Percentiles rank a stretch among this genome's conserved stretches.
These are phyloP conservation scores for Nicator chloris DNA, from an alignment of 2,113 vertebrate genomes.

Conservation along the genomic window DNA sequence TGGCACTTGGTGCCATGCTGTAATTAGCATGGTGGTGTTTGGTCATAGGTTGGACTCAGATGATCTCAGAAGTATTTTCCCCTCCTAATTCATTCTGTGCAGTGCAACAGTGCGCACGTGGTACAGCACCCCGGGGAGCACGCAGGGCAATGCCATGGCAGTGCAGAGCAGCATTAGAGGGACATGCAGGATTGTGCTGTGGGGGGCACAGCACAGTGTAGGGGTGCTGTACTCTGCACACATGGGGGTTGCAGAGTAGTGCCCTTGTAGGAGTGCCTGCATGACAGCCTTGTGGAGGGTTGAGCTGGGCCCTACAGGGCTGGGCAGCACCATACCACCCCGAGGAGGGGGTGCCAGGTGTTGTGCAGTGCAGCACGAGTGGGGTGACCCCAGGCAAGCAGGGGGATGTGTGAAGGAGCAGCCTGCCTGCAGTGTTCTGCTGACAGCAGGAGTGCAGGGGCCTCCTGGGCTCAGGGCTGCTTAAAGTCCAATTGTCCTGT, in stretches of 20 bases:
- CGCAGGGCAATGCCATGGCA: neutral
- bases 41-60: neutral
- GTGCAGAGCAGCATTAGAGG: neutral
- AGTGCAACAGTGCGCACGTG: neutral
- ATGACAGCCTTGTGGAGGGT: neutral
- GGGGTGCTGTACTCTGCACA: neutral
- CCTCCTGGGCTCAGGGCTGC: neutral
- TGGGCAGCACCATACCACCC: neutral
- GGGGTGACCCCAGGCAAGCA: fast-evolving
- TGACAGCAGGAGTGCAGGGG: neutral
- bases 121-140: neutral
- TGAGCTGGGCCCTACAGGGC: neutral
- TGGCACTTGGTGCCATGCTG: neutral
- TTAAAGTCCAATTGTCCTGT: neutral
- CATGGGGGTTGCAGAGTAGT: fast-evolving
- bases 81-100: neutral
- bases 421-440: neutral
- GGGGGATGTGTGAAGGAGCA: neutral
- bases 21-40: neutral
- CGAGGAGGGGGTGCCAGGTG: neutral
- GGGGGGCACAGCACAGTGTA: neutral
- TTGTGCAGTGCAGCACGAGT: neutral
- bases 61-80: neutral
- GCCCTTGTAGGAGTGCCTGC: neutral
- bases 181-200: fast-evolving